These are phyloP conservation scores for Chiridota heheva DNA, from an alignment of 35 echinoderm and acorn worm species.

Conservation along the genomic window DNA sequence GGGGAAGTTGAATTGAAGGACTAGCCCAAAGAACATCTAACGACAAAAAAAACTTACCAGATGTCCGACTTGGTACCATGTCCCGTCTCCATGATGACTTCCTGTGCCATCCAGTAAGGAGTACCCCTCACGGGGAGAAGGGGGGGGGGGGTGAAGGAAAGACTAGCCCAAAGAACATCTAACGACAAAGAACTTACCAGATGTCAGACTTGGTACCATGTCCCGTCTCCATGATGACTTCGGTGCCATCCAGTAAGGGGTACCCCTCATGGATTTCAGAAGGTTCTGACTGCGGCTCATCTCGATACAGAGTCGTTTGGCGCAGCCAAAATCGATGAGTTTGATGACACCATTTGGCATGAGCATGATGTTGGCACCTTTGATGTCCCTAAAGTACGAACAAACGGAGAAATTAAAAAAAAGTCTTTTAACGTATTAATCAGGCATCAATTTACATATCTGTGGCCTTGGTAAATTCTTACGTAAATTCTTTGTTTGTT, in stretches of 20 bases:
- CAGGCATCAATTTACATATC: no score
- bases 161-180: no score
- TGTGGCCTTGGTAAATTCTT: no score
- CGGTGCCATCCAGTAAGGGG: constrained; percentile 97
- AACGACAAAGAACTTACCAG: no score
- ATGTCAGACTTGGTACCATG: constrained; percentile 93
- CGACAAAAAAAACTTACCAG: constrained; percentile 13
- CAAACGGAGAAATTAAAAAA: background rate
- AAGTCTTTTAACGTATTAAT: no score
- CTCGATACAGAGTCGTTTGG: constrained; percentile 81
- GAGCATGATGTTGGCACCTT: constrained; percentile 98
- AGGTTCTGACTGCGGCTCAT: constrained; percentile 92
- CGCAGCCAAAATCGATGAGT: constrained; percentile 95
- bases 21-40: no score
- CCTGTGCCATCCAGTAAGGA: constrained; percentile 96
- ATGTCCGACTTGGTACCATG: constrained; percentile 93
- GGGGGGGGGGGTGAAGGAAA: no score
- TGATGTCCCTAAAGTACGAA: constrained; percentile 77
- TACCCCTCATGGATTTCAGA: constrained; percentile 95
- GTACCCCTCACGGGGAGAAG: constrained; percentile 99
- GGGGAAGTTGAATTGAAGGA: no score
- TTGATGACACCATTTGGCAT: constrained; percentile 98
- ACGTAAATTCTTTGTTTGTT: no score
- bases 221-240: constrained; percentile 96
- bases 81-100: constrained; percentile 96